A percentile compares a stretch with the other conserved stretches of the same genome.
Evolutionary conservation across 2,113 vertebrate species (phyloP).

Genomic region (Okapia johnstoni): DNA sequence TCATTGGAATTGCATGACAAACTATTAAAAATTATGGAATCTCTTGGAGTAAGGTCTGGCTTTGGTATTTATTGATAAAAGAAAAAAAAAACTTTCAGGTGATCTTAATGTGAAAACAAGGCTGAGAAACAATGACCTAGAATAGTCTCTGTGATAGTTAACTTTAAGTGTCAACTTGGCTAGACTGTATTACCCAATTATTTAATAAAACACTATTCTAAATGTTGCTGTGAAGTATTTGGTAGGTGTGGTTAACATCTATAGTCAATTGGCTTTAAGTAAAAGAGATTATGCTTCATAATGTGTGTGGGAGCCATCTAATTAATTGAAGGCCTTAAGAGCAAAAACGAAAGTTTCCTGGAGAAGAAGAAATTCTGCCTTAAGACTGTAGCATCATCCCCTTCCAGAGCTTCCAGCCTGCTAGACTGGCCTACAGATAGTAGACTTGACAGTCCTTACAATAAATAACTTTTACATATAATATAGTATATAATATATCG

Average conservation of each 20-base stretch:
- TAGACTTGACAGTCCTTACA: background rate
- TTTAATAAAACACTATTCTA: background rate
- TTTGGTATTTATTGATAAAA: background rate
- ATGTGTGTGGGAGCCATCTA: background rate
- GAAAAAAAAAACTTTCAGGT: background rate
- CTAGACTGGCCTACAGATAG: background rate
- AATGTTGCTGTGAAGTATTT: background rate
- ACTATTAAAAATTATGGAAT: background rate
- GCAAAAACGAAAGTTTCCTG: background rate
- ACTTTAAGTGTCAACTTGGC: background rate
- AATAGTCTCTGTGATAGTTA: background rate
- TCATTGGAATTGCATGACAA: background rate
- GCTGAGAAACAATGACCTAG: background rate
- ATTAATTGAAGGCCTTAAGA: background rate
- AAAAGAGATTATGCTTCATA: background rate
- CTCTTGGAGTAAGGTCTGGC: background rate
- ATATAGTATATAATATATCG: background rate
- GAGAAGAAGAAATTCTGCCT: constrained; percentile 13
- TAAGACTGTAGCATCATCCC: background rate
- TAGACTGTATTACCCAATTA: background rate
- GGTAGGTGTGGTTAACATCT: background rate
- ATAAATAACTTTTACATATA: background rate
- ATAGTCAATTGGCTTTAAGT: background rate
- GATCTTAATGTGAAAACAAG: background rate
- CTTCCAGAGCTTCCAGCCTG: background rate